A percentile compares a stretch with the other conserved stretches of the same genome.
Conservation (phyloP, 2,888 invertebrate genomes). For the Brachynemurus nebulosus region DNA sequence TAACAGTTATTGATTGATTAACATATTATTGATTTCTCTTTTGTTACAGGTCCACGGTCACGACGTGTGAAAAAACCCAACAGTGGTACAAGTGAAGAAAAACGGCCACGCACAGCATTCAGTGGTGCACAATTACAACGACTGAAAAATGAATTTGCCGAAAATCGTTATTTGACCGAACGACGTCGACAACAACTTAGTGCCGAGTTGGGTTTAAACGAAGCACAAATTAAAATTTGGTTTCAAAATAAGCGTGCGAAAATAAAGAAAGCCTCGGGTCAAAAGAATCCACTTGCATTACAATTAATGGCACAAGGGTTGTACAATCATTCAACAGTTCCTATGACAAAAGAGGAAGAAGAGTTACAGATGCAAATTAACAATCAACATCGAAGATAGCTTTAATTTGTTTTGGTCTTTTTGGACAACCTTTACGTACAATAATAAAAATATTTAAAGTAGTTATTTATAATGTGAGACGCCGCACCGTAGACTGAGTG, state of each 20-base stretch:
- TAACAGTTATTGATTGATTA: too few relatives aligned
- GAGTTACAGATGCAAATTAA: constrained; percentile 37
- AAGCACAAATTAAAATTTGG: constrained; percentile 97
- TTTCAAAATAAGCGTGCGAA: constrained; percentile 95
- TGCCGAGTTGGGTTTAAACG: constrained; percentile 81
- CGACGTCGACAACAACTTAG: constrained; percentile 79
- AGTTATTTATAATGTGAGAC: too few relatives aligned
- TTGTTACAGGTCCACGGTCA: constrained; percentile 41
- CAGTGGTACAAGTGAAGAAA: constrained; percentile 53
- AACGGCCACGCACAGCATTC: constrained; percentile 91
- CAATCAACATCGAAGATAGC: constrained; percentile 5
- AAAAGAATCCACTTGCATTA: constrained; percentile 71
- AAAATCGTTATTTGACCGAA: constrained; percentile 88
- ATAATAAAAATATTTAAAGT: too few relatives aligned
- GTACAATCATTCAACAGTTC: constrained; percentile 76
- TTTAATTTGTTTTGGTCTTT: too few relatives aligned
- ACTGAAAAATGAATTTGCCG: constrained; percentile 85
- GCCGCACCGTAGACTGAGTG: too few relatives aligned
- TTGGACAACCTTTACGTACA: too few relatives aligned
- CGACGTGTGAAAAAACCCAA: constrained; percentile 36
- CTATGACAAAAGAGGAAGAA: constrained; percentile 58
- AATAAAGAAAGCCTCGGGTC: constrained; percentile 82
- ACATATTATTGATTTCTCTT: constrained; percentile 9
- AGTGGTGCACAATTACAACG: constrained; percentile 84
- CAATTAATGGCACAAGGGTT: constrained; percentile 90